Conservation (phyloP, 2,113 vertebrate genomes). For the Aegypius monachus region DNA sequence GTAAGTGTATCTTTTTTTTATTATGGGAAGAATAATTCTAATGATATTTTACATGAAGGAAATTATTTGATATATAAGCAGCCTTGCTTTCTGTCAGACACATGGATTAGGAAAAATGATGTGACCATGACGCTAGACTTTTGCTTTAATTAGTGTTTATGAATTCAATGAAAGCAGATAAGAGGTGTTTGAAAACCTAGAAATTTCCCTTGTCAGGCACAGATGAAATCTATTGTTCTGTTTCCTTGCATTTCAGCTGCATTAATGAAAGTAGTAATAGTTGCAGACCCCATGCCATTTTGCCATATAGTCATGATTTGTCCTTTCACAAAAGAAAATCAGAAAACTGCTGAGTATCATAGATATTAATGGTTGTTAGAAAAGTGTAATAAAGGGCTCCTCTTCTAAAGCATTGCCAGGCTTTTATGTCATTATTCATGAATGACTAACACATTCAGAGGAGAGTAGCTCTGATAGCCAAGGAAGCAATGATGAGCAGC, state of each 20-base stretch:
- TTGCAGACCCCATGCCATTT: slow-evolving; percentile 45
- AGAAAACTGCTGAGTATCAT: slow-evolving; percentile 68
- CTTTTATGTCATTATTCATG: slow-evolving; percentile 74
- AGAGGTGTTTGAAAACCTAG: neutral
- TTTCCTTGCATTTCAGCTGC: slow-evolving; percentile 22
- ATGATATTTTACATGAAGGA: neutral
- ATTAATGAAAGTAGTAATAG: slow-evolving; percentile 62
- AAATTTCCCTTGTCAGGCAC: neutral
- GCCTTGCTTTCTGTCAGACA: neutral
- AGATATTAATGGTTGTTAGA: slow-evolving; percentile 71
- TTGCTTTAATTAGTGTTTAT: slow-evolving; percentile 33
- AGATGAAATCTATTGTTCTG: slow-evolving; percentile 7
- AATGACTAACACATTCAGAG: slow-evolving; percentile 62
- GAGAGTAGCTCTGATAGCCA: slow-evolving; percentile 50
- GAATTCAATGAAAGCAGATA: neutral
- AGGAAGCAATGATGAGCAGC: slow-evolving; percentile 26
- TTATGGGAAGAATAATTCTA: neutral
- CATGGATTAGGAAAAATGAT: neutral
- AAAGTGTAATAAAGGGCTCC: slow-evolving; percentile 66
- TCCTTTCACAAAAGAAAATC: slow-evolving; percentile 73
- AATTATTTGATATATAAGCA: neutral
- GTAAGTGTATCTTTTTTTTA: neutral
- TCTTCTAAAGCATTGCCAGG: slow-evolving; percentile 51
- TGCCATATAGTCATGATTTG: slow-evolving; percentile 44
- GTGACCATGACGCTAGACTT: neutral